Evolutionary conservation across 2,797 vertebrate genomes (phyloP), one percentile per base, ranked within the genome.

Genomic region (Pipistrellus pygmaeus): DNA sequence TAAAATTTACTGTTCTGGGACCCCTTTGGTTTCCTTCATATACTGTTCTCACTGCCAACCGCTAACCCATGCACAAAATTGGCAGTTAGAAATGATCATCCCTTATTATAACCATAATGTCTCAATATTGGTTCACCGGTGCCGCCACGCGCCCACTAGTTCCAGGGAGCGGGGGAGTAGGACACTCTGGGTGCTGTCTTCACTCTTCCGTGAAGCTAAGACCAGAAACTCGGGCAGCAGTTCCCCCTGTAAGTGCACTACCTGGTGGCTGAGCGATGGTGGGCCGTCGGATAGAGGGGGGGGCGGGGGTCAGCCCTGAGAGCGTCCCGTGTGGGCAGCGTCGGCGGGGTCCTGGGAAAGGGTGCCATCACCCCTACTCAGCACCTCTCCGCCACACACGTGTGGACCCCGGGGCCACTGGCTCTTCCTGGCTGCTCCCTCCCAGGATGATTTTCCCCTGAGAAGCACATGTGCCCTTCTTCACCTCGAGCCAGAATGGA

Each of bases 271-370:
- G 23, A 25, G 23, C 23, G 10, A 25, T 25, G 55, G 23, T 25
- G 55, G 23, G 55, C 55, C 18, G 17, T 27, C 18, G 38, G 48
- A 38, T 38, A 38, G 38, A 41, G 21, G 3, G 27, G 8, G 14
- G 41, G 21, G 3, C 21, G 8, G 14, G 41, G 27, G 35, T 8
- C 9, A 55, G 25, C 76, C 5, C 5, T 3, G 25, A 51, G 35
- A 4, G 6, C 12, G 4, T 13, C 13, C 32, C 18, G 1, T 3
- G 66, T 1, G 18, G 68, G 30, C 25, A 20, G 35, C 5, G n/a
- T 8, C 10, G 9, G 46, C 38, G 12, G 27, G 32, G 35, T 38
- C 41, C 8, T 9, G n/a, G 15, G n/a, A 15, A 3, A 3, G 23
- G 4, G 4, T 17, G 23, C 41, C 32, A 1, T 8, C 10, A 35